Evolutionary conservation across 2,888 invertebrate genomes (phyloP).

Genomic region (Cephus sareptanus): DNA sequence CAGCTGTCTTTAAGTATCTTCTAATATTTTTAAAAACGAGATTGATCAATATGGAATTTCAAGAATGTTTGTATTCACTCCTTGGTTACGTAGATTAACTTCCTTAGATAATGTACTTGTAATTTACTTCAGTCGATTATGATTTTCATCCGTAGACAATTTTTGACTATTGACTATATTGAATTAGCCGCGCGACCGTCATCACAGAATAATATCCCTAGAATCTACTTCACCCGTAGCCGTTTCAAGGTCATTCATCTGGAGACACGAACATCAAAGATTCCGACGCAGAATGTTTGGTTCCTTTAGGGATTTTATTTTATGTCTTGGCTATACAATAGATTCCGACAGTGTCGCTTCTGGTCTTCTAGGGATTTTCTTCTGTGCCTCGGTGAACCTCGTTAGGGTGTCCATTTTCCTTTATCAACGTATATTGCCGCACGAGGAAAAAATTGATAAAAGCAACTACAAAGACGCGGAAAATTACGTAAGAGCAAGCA

Average conservation of each 20-base stretch:
- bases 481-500: constrained; percentile 45
- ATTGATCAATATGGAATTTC: not conserved
- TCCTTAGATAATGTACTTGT: not conserved
- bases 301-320: not conserved
- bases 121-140: not conserved
- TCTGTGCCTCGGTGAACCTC: not conserved
- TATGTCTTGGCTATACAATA: not conserved
- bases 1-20: not conserved
- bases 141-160: not conserved
- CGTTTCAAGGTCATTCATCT: no score
- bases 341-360: not conserved
- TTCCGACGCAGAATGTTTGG: no score
- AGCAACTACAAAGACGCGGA: constrained; percentile 24
- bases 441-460: constrained; percentile 25
- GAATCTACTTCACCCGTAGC: not conserved
- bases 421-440: constrained; percentile 31
- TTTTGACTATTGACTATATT: not conserved
- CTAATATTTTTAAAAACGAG: not conserved
- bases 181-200: not conserved
- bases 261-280: no score
- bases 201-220: not conserved
- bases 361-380: not conserved
- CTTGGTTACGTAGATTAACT: not conserved
- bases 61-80: not conserved
- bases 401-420: constrained; percentile 27